Evolutionary conservation across 2,113 vertebrate genomes (phyloP).

Genomic region (Perccottus glenii): DNA sequence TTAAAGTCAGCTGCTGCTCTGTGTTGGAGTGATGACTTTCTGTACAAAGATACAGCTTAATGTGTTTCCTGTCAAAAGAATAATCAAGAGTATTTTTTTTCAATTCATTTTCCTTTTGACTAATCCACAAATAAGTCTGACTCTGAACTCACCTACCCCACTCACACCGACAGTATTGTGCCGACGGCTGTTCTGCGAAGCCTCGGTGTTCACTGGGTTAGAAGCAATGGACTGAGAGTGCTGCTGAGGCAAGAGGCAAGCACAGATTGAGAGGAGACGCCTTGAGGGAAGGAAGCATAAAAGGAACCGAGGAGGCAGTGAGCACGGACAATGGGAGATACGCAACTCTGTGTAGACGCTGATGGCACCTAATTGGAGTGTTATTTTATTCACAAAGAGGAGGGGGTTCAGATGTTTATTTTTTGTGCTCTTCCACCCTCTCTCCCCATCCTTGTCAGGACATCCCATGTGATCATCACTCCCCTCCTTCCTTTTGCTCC

Average conservation of each 20-base stretch:
- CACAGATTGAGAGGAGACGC: conserved; percentile 43
- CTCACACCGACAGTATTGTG: conserved; percentile 16
- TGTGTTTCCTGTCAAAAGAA: no score
- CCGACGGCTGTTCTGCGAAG: conserved; percentile 21
- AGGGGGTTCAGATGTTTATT: conserved; percentile 34
- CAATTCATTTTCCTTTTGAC: not conserved
- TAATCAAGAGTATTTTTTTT: no score
- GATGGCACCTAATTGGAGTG: conserved; percentile 38
- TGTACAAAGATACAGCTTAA: no score
- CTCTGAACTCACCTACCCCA: conserved; percentile 16
- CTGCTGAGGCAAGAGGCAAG: conserved; percentile 52
- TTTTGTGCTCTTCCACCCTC: conserved; percentile 14
- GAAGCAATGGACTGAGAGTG: conserved; percentile 73
- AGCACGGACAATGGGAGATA: conserved; percentile 5
- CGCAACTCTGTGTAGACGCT: conserved; percentile 7
- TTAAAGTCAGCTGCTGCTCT: conserved; percentile 29
- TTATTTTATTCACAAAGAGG: conserved; percentile 43
- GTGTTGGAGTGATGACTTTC: not conserved
- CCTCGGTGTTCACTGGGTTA: conserved; percentile 65
- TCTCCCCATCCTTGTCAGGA: conserved; percentile 6
- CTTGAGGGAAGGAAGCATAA: conserved; percentile 31
- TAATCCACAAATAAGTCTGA: conserved; percentile 9
- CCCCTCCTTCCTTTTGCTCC: not conserved
- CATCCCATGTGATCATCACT: conserved; percentile 43
- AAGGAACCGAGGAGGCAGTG: conserved; percentile 18